phyloP scores from a whole-genome alignment of 1,140 invertebrate genomes.

The Eupeodes corollae region DNA sequence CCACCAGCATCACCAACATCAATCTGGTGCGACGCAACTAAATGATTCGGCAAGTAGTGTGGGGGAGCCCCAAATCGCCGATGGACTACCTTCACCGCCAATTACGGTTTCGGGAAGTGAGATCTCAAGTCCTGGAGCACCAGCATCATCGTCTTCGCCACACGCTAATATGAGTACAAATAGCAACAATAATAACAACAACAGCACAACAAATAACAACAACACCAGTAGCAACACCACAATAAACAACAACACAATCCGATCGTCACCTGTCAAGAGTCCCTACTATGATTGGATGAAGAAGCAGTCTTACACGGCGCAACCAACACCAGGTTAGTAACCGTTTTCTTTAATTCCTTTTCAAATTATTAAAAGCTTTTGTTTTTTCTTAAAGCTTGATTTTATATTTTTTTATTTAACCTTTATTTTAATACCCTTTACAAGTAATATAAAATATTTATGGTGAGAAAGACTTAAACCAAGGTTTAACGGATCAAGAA shows the following conservation, averaged over 20 bases:
- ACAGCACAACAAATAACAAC: slow-evolving; percentile 27
- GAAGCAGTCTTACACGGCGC: slow-evolving; percentile 68
- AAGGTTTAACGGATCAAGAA: no score
- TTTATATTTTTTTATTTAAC: no score
- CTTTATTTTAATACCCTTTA: no score
- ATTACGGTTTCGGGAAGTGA: slow-evolving; percentile 54
- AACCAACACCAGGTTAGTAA: slow-evolving; percentile 66
- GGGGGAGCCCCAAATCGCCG: slow-evolving; percentile 25
- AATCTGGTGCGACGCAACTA: slow-evolving; percentile 23
- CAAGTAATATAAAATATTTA: no score
- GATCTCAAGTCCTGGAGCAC: slow-evolving; percentile 50
- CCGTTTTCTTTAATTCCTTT: slow-evolving; percentile 3
- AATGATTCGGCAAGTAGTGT: slow-evolving; percentile 28
- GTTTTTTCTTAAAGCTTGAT: no score
- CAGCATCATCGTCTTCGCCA: slow-evolving; percentile 34
- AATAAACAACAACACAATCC: slow-evolving; percentile 25
- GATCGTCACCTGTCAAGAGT: slow-evolving; percentile 56
- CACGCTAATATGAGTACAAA: slow-evolving; percentile 20
- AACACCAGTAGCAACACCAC: slow-evolving; percentile 12
- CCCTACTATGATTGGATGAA: slow-evolving; percentile 87
- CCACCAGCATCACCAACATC: slow-evolving; percentile 28
- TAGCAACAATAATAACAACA: slow-evolving; percentile 21
- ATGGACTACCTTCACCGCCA: slow-evolving; percentile 44
- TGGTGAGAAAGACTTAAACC: no score
- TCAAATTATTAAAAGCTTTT: no score